phyloP scores from a whole-genome alignment of 2,113 vertebrate genomes.

The Calidris pygmaea region DNA sequence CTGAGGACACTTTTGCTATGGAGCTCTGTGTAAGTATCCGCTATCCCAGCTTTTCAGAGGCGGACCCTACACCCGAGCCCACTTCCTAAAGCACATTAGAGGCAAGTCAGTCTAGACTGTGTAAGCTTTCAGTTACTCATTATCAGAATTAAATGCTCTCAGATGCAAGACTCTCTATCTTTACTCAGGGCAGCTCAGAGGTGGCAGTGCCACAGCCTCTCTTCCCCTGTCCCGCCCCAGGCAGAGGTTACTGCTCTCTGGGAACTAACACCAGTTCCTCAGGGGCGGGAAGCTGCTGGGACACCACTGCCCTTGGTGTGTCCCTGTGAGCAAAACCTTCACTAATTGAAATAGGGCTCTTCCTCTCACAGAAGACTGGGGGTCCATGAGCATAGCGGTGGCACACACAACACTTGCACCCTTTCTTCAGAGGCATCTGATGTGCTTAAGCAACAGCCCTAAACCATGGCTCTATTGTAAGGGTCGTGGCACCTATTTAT shows the following conservation, averaged over 20 bases:
- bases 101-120: not conserved
- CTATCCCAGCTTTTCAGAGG: not conserved
- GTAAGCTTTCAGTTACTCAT: not conserved
- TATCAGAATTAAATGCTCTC: not conserved
- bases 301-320: not conserved
- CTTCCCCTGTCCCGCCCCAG: no score
- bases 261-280: not conserved
- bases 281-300: not conserved
- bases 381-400: not conserved
- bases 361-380: not conserved
- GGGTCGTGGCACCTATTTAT: not conserved
- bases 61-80: not conserved
- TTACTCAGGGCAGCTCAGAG: fast-evolving
- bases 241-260: not conserved
- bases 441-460: not conserved
- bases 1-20: not conserved
- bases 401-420: not conserved
- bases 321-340: not conserved
- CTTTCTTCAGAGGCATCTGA: not conserved
- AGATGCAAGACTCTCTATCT: not conserved
- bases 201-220: not conserved
- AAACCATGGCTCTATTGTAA: not conserved
- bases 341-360: not conserved
- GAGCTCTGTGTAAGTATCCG: not conserved
- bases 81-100: not conserved